These are phyloP conservation scores for Ramphastos sulfuratus DNA, from an alignment of 2,113 vertebrate genomes.

Conservation along the genomic window DNA sequence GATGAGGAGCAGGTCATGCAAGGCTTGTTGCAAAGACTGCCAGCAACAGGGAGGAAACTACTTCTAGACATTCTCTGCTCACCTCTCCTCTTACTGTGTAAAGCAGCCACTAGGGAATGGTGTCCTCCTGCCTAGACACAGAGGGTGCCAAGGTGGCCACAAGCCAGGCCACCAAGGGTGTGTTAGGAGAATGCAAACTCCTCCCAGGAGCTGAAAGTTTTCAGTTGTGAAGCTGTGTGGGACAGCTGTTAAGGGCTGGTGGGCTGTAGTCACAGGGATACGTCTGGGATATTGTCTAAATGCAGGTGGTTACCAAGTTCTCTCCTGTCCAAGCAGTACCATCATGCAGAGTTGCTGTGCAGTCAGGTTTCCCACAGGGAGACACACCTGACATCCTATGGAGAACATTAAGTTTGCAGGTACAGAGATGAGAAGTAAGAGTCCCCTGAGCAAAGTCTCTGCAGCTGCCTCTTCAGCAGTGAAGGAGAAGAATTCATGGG, in stretches of 20 bases:
- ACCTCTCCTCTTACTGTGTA: neutral
- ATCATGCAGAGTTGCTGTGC: neutral
- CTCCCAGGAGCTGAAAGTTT: neutral
- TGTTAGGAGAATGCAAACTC: neutral
- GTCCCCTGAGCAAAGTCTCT: slow-evolving; percentile 70
- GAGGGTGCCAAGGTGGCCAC: neutral
- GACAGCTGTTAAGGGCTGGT: neutral
- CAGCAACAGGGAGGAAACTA: neutral
- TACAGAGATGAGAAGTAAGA: slow-evolving; percentile 51
- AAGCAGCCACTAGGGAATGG: neutral
- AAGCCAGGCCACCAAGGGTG: neutral
- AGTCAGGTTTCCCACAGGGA: neutral
- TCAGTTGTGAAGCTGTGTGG: neutral
- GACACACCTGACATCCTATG: neutral
- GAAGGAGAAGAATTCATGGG: slow-evolving; percentile 25
- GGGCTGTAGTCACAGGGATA: neutral
- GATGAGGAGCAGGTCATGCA: neutral
- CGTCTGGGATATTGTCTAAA: neutral
- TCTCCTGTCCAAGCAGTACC: slow-evolving; percentile 23
- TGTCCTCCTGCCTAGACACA: neutral
- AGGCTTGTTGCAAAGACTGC: neutral
- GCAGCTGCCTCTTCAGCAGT: slow-evolving; percentile 46
- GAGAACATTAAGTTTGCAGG: slow-evolving; percentile 3
- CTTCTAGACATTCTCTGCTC: neutral
- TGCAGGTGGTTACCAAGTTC: neutral